Base-by-base conservation (phyloP, 2,113 vertebrate genomes). In the Callorhinus ursinus region DNA sequence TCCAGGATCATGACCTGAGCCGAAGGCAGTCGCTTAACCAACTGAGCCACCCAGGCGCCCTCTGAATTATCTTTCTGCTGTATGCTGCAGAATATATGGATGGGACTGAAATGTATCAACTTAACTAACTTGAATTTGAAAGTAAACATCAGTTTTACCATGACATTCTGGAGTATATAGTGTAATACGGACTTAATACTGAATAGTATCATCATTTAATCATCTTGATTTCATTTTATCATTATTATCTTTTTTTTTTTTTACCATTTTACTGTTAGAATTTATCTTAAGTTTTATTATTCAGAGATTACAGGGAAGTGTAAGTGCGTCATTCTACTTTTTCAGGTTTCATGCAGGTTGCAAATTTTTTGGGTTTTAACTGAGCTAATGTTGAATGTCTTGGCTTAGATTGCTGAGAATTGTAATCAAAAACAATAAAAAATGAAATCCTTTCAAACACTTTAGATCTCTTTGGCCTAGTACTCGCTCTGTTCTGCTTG, bases 121-220 rank as follows among this genome's bases (percentile, higher is more conserved):
- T 88, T 81, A 55, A 80, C 46, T n/a, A 59, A n/a, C 26, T 85
- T 59, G 49, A 76, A 76, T 90, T 92, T 67, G 65, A 90, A 90
- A 86, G 42, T 85, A 88, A 84, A 7, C 77, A 39, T 42, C 26
- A 69, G 22, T 74, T 49, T 82, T 61, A 82, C 3, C 10, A 4
- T 90, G 93, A 49, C 0, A 4, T 90, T 87, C 4, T 87, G 15
- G 28, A 83, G 4, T 55, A 55, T 42, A n/a, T 72, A 72, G 36
- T 72, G 10, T 81, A 67, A 65, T 22, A 89, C 16, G 26, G 28
- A 19, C 18, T 90, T 76, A 76, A 33, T 81, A 76, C 6, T 26
- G n/a, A 93, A 79, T 57, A 85, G 13, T 6, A 5, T n/a, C 67
- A 7, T 72, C 31, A 63, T 92, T 76, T 72, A 72, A 72, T 88